These are phyloP conservation scores for Camelus dromedarius DNA, from an alignment of 2,113 vertebrate genomes.

Conservation along the genomic window DNA sequence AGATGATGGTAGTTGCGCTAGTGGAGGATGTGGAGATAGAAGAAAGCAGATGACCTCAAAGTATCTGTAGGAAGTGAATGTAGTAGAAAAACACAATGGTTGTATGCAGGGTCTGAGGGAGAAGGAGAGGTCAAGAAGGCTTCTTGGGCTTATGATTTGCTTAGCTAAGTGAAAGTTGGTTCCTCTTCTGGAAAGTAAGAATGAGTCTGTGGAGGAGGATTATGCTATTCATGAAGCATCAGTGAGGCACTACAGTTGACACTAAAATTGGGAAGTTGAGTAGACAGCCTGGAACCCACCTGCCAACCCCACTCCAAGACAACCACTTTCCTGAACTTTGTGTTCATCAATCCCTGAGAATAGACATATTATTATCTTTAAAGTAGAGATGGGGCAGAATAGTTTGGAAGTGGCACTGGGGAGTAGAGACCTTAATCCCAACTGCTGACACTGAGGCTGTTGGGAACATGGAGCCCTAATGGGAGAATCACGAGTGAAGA, in stretches of 20 bases:
- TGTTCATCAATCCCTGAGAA: neutral
- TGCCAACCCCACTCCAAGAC: neutral
- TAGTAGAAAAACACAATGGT: neutral
- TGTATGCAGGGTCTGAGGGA: neutral
- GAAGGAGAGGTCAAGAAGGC: neutral
- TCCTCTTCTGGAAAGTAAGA: neutral
- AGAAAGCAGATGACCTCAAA: neutral
- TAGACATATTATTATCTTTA: neutral
- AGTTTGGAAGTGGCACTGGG: neutral
- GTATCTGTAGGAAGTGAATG: neutral
- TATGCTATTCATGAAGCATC: neutral
- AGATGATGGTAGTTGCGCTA: neutral
- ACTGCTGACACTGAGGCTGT: neutral
- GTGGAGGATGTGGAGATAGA: neutral
- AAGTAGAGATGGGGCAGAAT: neutral
- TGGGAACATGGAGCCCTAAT: neutral
- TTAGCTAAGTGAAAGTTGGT: neutral
- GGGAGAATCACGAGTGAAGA: neutral
- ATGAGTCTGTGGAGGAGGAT: neutral
- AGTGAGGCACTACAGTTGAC: neutral
- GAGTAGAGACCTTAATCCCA: neutral
- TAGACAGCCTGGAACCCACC: neutral
- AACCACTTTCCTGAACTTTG: neutral
- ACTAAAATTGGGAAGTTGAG: neutral
- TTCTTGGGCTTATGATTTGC: neutral